Conservation (phyloP, 2,113 vertebrate genomes). For the Ammodytes dubius region DNA sequence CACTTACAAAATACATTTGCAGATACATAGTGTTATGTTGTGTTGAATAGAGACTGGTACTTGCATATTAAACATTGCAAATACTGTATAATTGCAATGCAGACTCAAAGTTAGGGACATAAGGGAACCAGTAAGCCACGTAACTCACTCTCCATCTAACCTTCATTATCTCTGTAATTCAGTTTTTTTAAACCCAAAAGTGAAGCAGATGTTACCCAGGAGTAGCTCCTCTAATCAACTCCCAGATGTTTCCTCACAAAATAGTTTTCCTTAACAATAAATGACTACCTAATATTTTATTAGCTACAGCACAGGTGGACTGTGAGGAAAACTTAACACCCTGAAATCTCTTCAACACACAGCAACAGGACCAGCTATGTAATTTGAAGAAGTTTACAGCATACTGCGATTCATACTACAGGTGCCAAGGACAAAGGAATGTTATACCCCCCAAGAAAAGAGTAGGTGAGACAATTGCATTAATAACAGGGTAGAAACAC, state of each 20-base stretch:
- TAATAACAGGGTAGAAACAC: conserved; percentile 70
- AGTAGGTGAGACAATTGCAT: conserved; percentile 63
- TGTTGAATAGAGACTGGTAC: background rate
- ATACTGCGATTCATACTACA: conserved; percentile 40
- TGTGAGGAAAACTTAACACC: conserved; percentile 11
- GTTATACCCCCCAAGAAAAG: conserved; percentile 53
- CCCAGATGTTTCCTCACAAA: conserved; percentile 71
- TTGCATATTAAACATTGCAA: conserved; percentile 13
- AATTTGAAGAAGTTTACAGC: conserved; percentile 49
- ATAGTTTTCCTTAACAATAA: conserved; percentile 55
- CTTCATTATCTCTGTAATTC: conserved; percentile 57
- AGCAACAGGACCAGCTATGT: conserved; percentile 38
- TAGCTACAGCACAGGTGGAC: conserved; percentile 54
- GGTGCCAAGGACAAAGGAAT: conserved; percentile 47
- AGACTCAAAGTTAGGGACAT: conserved; percentile 25
- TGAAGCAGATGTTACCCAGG: conserved; percentile 73
- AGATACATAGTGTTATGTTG: conserved; percentile 7
- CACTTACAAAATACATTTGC: background rate
- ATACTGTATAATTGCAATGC: conserved; percentile 24
- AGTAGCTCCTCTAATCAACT: conserved; percentile 74
- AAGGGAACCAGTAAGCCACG: conserved; percentile 31
- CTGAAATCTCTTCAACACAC: conserved; percentile 46
- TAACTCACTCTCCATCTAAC: conserved; percentile 57
- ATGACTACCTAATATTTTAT: conserved; percentile 69
- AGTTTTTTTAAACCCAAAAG: conserved; percentile 40